phyloP scores from a whole-genome alignment of 2,113 vertebrate species.

The Octodon degus region DNA sequence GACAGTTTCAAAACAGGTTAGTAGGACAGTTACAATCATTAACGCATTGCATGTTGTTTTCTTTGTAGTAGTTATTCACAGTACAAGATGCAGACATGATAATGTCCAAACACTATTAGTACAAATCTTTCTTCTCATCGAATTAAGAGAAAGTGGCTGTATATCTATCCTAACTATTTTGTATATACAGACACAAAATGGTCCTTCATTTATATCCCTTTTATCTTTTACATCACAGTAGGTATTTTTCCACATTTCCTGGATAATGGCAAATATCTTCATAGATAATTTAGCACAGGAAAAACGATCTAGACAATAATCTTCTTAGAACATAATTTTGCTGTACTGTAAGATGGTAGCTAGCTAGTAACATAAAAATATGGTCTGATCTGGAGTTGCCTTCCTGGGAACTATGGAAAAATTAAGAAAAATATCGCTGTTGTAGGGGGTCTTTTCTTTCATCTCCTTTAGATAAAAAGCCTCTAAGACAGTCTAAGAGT shows the following conservation, averaged over 20 bases:
- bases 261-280: conserved; percentile 74
- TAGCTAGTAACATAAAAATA: conserved; percentile 57
- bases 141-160: too few relatives aligned
- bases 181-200: too few relatives aligned
- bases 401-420: not conserved
- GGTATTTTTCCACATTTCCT: conserved; percentile 54
- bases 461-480: not conserved
- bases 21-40: too few relatives aligned
- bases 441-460: not conserved
- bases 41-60: too few relatives aligned
- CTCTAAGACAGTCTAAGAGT: not conserved
- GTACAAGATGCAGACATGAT: too few relatives aligned
- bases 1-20: too few relatives aligned
- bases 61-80: too few relatives aligned
- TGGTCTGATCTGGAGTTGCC: conserved; percentile 7
- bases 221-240: not conserved
- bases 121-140: too few relatives aligned
- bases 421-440: not conserved
- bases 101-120: too few relatives aligned
- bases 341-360: conserved; percentile 64
- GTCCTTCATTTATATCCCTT: too few relatives aligned
- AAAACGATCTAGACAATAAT: conserved; percentile 70
- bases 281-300: conserved; percentile 75
- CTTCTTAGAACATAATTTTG: conserved; percentile 79
- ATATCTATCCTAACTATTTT: too few relatives aligned